Base-by-base conservation (phyloP, 2,888 invertebrate species). In the Ophion ellenae region DNA sequence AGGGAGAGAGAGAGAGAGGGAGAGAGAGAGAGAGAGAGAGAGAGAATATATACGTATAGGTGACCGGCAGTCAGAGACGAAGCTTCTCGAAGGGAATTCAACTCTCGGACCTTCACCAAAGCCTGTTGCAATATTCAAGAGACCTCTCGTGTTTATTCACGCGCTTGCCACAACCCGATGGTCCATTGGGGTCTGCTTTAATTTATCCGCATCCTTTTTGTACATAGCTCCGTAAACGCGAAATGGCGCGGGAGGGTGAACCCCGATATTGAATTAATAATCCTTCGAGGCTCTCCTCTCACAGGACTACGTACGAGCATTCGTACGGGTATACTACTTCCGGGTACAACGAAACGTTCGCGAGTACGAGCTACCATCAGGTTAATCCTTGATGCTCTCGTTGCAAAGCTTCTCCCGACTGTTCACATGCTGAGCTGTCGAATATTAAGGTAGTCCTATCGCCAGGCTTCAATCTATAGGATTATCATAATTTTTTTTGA, bases 251-350 rank as follows among this genome's bases (percentile, higher is more conserved):
- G 59, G 71, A 20, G 76, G 47, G 64, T 79, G 61, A 66, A 80
- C 79, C 73, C 71, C 79, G 61, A 79, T 83, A 85, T 83, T 85
- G 83, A 85, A 85, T 85, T 85, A 85, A 85, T 83, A 80, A 85
- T 76, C 83, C 20, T 76, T 67, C 57, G 70, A 61, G 75, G 67
- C 57, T 80, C 67, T 45, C 40, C 64, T 59, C 63, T 24, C 70
- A 66, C 47, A 63, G 47, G 73, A 66, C 40, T 57, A 32, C 14
- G 11, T 28, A 67, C 67, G 2, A 4, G 11, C 2, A 53, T 28
- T 17, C 32, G 28, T 40, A 59, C 57, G 28, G 57, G 11, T 59
- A 69, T 9, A 40, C 14, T 59, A 40, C 28, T 40, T 17, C 9
- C 7, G 14, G 45, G 17, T 67, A 14, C 40, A 47, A 59, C 47